Conservation (phyloP, 64 coral and sea anemone species). For the Astreopora myriophthalma region DNA sequence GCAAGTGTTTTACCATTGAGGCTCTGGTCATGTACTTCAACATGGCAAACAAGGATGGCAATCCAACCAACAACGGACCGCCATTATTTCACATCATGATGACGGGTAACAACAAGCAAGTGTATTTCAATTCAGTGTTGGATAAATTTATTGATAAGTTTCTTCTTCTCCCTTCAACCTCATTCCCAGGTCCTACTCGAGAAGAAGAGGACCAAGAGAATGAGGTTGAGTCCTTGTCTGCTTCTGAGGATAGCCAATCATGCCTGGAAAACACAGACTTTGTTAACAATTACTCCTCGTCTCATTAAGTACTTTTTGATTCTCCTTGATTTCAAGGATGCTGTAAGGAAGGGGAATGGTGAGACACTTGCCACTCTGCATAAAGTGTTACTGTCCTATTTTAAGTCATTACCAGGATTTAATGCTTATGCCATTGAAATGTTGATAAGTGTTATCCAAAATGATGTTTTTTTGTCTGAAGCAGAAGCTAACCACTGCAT, state of each 20-base stretch:
- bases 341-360: constrained; percentile 19
- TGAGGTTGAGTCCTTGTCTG: too few species aligned
- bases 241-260: not conserved
- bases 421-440: constrained; percentile 75
- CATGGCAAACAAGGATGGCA: not conserved
- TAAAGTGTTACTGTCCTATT: constrained; percentile 30
- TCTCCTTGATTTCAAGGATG: constrained; percentile 30
- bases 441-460: constrained; percentile 43
- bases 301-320: constrained; percentile 44
- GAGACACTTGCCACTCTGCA: constrained; percentile 8
- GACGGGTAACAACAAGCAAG: not conserved
- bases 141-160: constrained; percentile 43
- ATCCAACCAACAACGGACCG: constrained; percentile 4
- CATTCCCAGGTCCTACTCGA: not conserved
- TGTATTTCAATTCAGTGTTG: not conserved
- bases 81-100: not conserved
- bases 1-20: not conserved
- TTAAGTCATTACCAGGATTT: constrained; percentile 25
- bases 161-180: not conserved
- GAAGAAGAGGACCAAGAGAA: not conserved
- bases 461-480: constrained; percentile 34
- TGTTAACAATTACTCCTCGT: constrained; percentile 12
- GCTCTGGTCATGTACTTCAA: not conserved
- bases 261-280: not conserved
- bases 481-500: constrained; percentile 44